Evolutionary conservation across 2,113 vertebrate genomes (phyloP), one percentile per base, ranked within the genome.

Genomic region (Notothenia coriiceps): DNA sequence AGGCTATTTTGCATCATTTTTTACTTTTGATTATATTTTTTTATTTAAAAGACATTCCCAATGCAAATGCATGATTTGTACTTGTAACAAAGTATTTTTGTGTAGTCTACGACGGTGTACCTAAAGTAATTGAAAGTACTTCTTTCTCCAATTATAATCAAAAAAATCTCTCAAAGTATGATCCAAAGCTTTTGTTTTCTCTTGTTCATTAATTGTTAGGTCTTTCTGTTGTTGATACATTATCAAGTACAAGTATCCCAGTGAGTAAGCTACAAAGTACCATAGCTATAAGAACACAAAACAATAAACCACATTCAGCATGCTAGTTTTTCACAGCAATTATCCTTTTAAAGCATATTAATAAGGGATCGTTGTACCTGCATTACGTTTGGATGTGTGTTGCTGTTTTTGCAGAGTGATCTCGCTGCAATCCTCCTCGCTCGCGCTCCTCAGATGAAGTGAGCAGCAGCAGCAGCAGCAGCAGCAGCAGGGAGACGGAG

Each of bases 331-430:
- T 50, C 15, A 40, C 12, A 63, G 17, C 17, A 62, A 12, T n/a
- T 1, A 55, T 1, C 25, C 2, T 33, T 82, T 55, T 2, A 62
- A 57, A 52, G 20, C 4, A 18, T 2, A 75, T 40, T 18, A 47
- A 72, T 33, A 60, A 8, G 57, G 25, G 22, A 22, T 63, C 13
- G 50, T 44, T 70, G 29, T 88, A 91, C 93, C 93, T 94, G 92
- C 93, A 94, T 94, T 70, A 68, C 64, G 80, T 72, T 79, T 64
- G 75, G 50, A 52, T 54, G 60, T 56, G 25, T 55, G 69, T 69
- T n/a, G 49, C 65, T 65, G 64, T 35, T 68, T 29, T 74, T 40
- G 66, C 43, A 70, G 61, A 49, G 51, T 2, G 60, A 70, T 40
- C 60, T 43, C 17, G 49, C 22, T 77, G 60, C 71, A 61, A 65